Base-by-base conservation (phyloP, 53 echinoderm and acorn worm genomes). In the Holothuria leucospilota region DNA sequence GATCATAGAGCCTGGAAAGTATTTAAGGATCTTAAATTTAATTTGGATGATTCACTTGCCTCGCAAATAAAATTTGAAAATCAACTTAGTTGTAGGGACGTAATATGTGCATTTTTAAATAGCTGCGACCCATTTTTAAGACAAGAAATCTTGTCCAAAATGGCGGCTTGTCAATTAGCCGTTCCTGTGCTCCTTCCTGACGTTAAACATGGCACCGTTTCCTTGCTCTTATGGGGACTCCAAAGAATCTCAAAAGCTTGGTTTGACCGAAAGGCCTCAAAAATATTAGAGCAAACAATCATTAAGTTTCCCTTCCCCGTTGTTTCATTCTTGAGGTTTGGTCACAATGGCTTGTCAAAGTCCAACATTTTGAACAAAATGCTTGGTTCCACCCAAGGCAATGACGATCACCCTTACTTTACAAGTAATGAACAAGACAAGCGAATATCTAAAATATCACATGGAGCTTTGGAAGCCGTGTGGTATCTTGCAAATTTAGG, bases 341-440 rank as follows among this genome's bases (percentile, higher is more conserved):
- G 58, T 25, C 16, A 78, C 53, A 53, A 15, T 8, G 25, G 29
- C 7, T 26, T 6, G 2, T 78, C 78, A 27, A 78, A 78, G 29
- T 53, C 78, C 6, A 78, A 53, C 24, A 59, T 27, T 21, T 58
- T 78, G 20, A 78, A 78, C 59, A 78, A 78, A 29, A 78, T 59
- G 25, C 27, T 78, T 5, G 78, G 58, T 13, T 56, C 59, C 2
- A 15, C 8, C 14, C 78, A 78, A 58, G 78, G 78, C 20, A 58
- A 78, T 78, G 78, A 59, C 25, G 78, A 78, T 8, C 78, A 78
- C 53, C 58, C 78, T 12, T 78, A 78, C 51, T 58, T 78, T 41
- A 12, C 16, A 20, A 78, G 78, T 78, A 20, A 28, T 24, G 78
- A 78, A 21, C 78, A 78, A 9, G 78, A 78, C 20, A 13, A 5